phyloP scores from a whole-genome alignment of 2,888 invertebrate genomes.

The Cepaea hortensis region DNA sequence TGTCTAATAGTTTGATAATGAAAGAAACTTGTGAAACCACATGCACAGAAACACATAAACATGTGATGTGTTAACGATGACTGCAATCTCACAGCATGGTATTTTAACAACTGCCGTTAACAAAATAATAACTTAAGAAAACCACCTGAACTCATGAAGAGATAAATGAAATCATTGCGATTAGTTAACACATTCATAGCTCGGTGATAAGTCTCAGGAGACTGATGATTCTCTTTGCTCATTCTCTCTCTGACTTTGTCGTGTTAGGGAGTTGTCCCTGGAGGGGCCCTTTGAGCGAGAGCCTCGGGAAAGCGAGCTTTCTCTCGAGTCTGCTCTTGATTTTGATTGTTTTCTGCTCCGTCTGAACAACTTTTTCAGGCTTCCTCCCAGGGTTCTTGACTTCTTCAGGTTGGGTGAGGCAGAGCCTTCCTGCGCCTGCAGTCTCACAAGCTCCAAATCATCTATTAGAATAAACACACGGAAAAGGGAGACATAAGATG shows the following conservation, averaged over 20 bases:
- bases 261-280: slow-evolving; percentile 66
- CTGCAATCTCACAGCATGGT: not conserved
- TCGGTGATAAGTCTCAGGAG: slow-evolving; percentile 49
- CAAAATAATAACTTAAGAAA: not conserved
- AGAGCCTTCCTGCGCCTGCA: slow-evolving; percentile 54
- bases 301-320: slow-evolving; percentile 69
- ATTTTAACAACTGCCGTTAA: not conserved
- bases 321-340: slow-evolving; percentile 63
- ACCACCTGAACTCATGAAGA: not conserved
- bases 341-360: slow-evolving; percentile 65
- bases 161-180: not conserved
- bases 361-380: slow-evolving; percentile 69
- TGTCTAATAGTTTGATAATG: not conserved
- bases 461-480: slow-evolving; percentile 58
- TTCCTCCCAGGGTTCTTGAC: slow-evolving; percentile 71
- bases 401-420: slow-evolving; percentile 68
- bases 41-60: not conserved
- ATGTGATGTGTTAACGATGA: not conserved
- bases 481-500: not conserved
- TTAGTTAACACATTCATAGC: not conserved
- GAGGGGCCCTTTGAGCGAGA: slow-evolving; percentile 62
- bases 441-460: slow-evolving; percentile 67
- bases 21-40: slow-evolving; percentile 12
- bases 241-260: slow-evolving; percentile 48
- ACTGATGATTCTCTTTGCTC: slow-evolving; percentile 52